phyloP scores from a whole-genome alignment of 2,797 vertebrate species.

The Alcedo quadribrachys region DNA sequence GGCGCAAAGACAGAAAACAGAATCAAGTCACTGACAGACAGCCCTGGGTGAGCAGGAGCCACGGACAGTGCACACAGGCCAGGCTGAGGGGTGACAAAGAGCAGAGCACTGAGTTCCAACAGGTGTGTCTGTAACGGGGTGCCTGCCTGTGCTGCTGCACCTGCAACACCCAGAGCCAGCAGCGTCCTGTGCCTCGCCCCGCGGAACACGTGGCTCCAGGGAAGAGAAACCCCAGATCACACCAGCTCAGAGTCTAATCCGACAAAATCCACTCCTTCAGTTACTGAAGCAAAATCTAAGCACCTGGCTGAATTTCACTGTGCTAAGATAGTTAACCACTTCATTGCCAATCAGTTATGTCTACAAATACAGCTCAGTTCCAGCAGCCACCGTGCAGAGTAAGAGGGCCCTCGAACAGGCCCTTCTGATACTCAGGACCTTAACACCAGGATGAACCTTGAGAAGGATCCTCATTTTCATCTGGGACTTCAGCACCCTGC shows the following conservation, averaged over 20 bases:
- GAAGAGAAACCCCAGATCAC: not conserved
- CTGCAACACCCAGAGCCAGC: not conserved
- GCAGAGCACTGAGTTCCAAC: not conserved
- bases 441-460: not conserved
- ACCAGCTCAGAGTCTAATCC: not conserved
- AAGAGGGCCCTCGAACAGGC: not conserved
- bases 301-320: not conserved
- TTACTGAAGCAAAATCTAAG: not conserved
- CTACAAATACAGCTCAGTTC: not conserved
- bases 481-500: not conserved
- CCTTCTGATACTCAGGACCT: not conserved
- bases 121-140: not conserved
- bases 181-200: not conserved
- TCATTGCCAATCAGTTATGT: not conserved
- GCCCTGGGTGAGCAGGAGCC: not conserved
- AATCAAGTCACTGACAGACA: not conserved
- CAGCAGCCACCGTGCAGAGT: not conserved
- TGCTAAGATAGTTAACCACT: not conserved
- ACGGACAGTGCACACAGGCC: fast-evolving
- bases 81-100: not conserved
- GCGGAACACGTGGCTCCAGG: not conserved
- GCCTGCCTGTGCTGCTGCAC: not conserved
- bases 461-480: not conserved
- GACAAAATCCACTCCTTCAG: not conserved
- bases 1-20: not conserved